Base-by-base conservation (phyloP, 2,113 vertebrate genomes). In the Odocoileus virginianus region DNA sequence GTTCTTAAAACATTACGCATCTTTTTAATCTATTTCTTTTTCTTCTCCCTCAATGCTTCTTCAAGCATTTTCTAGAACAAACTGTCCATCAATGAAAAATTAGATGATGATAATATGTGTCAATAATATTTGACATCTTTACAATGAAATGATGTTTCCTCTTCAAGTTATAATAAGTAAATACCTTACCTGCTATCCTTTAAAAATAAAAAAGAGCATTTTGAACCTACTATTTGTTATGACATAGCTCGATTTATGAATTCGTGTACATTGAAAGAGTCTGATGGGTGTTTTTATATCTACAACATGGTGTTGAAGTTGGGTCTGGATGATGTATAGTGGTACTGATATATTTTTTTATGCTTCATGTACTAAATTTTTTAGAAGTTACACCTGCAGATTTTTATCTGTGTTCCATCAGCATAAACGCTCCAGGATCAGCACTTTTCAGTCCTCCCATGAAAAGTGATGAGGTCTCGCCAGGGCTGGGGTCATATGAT, bases 351-450 rank as follows among this genome's bases (percentile, higher is more conserved):
- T 98, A 92, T 98, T 98, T 98, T 99, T 99, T 99, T 99, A 98
- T 98, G 98, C 99, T 99, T 98, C 98, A 98, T 98, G 91, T 97
- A 98, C 97, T 93, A 67, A 60, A 97, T 98, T 98, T 98, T 98
- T 98, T 98, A 98, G 97, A 98, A 99, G 98, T 98, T 98, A 98
- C 98, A 99, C 99, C 99, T 99, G 99, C 99, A 99, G 99, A 99
- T 99, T 99, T 99, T 99, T 99, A 99, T 99, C 99, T 99, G 98
- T 97, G 98, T 99, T 98, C 98, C 98, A 98, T 99, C 98, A 99
- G 99, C 98, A 98, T 93, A 98, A 99, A 98, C 96, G 61, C 98
- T 98, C 98, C 33, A 4, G 97, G 92, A 98, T 99, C 99, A 99
- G 99, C 99, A 98, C 97, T 99, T 99, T 98, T 98, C 98, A 95